A percentile compares a stretch with the other conserved stretches of the same genome.
These are phyloP conservation scores for Rhineura floridana DNA, from an alignment of 2,113 vertebrate species.

Conservation along the genomic window DNA sequence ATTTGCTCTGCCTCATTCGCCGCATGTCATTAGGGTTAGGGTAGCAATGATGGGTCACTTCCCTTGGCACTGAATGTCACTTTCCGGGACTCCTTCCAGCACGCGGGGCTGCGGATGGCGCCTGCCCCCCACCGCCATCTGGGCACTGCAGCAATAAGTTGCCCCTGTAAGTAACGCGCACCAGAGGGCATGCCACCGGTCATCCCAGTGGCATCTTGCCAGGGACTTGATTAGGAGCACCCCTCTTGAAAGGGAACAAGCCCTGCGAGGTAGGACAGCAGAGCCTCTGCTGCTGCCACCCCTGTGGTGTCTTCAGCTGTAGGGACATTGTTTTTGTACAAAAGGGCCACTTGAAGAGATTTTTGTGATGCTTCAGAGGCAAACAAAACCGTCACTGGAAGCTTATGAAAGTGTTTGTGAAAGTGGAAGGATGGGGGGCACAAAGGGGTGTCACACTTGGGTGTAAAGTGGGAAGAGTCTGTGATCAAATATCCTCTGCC, in stretches of 20 bases:
- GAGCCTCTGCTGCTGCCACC: not conserved
- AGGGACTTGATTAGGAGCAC: too few relatives aligned
- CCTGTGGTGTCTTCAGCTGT: constrained; percentile 43
- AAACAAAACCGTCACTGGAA: constrained; percentile 15
- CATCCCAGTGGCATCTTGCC: too few relatives aligned
- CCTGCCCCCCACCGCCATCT: not conserved
- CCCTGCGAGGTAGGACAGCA: not conserved
- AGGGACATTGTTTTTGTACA: constrained; percentile 53
- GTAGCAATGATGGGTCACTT: too few relatives aligned
- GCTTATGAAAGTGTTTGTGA: not conserved
- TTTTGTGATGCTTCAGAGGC: constrained; percentile 41
- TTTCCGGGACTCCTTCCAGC: too few relatives aligned
- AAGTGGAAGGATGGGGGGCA: constrained; percentile 23
- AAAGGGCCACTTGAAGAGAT: constrained; percentile 22
- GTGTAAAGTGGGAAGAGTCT: not conserved
- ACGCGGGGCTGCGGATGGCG: not conserved
- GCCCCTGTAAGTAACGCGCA: not conserved
- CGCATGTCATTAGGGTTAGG: too few relatives aligned
- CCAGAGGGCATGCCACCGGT: not conserved
- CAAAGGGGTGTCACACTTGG: not conserved
- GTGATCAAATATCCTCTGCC: constrained; percentile 55
- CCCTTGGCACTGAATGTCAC: too few relatives aligned
- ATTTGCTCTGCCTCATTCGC: too few relatives aligned
- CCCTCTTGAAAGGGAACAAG: not conserved
- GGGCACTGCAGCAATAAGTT: not conserved